Evolutionary conservation across 2,113 vertebrate genomes (phyloP), one percentile per base, ranked within the genome.

Genomic region (Rutilus rutilus): DNA sequence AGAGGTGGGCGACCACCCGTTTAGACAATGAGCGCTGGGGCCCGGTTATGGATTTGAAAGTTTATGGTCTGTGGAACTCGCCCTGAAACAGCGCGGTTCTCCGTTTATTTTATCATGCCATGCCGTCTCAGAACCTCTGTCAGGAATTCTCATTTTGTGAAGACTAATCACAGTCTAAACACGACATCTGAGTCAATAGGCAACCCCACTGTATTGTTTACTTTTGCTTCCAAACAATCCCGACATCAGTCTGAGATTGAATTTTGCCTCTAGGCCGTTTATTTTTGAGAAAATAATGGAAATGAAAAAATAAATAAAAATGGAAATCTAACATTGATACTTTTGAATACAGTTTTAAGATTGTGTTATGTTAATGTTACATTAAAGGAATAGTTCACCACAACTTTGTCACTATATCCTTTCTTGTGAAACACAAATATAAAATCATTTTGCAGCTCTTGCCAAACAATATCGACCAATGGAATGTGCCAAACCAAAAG

Each of bases 131-230:
- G 87, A 93, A 90, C 90, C 93, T 95, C 94, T 87, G 91, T 92
- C 92, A 94, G 92, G 93, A 93, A 93, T 93, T 90, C 92, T 93
- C 91, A 92, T 93, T 92, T 91, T 92, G 93, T 90, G 91, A 89
- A 94, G 93, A 92, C 90, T 93, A 93, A 94, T 93, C 94, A 94
- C 93, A 97, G 95, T 96, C 94, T 97, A 98, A 97, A 97, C 97
- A 97, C 92, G 95, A 95, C 96, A 96, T 95, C 95, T 95, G 96
- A 96, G 91, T 89, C 91, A 89, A 90, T 73, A 91, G 92, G 89
- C 91, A 91, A 90, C 89, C 92, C 91, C 87, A 87, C 90, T 91
- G 90, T 87, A 91, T 87, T 93, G 92, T 95, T 94, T 94, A 94
- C 90, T 86, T 91, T 92, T 92, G 93, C 88, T 77, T 90, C 91